A percentile compares a stretch with the other conserved stretches of the same genome.
Conservation (phyloP, 2,888 invertebrate species). For the Lepidocyrtoides sp. region DNA sequence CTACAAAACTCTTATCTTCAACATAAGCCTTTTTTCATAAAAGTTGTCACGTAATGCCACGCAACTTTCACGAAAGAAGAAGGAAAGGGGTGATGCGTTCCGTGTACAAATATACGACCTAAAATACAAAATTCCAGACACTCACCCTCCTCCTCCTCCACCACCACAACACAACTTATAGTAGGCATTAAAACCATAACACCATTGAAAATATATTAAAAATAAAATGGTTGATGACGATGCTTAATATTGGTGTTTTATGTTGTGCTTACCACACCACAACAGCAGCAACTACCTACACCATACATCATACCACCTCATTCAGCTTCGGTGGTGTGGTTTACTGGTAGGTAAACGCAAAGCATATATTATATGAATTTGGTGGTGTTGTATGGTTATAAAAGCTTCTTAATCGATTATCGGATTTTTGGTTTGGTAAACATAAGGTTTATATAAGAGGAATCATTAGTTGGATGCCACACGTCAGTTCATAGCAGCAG, state of each 20-base stretch:
- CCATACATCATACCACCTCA: neutral
- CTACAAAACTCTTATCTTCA: neutral
- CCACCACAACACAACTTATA: neutral
- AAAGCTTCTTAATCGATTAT: slow-evolving; percentile 77
- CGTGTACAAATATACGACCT: neutral
- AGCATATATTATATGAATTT: neutral
- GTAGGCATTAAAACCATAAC: slow-evolving; percentile 15
- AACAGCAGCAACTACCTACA: neutral
- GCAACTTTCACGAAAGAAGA: slow-evolving; percentile 48
- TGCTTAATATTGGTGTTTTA: neutral
- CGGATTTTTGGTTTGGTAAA: slow-evolving; percentile 73
- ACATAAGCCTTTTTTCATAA: slow-evolving; percentile 54
- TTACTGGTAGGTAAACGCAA: no score
- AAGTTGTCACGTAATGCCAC: slow-evolving; percentile 71
- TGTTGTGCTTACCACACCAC: neutral
- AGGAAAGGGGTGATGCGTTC: slow-evolving; percentile 36
- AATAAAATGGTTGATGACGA: neutral
- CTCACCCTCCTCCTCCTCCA: neutral
- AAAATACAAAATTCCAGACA: no score
- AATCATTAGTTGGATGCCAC: slow-evolving; percentile 70
- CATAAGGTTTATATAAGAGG: slow-evolving; percentile 46
- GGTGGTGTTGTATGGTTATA: neutral
- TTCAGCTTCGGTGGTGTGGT: neutral
- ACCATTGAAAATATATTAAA: neutral
- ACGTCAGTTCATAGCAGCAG: neutral